Evolutionary conservation across 2,888 invertebrate genomes (phyloP).

Genomic region (Lithosia quadra): DNA sequence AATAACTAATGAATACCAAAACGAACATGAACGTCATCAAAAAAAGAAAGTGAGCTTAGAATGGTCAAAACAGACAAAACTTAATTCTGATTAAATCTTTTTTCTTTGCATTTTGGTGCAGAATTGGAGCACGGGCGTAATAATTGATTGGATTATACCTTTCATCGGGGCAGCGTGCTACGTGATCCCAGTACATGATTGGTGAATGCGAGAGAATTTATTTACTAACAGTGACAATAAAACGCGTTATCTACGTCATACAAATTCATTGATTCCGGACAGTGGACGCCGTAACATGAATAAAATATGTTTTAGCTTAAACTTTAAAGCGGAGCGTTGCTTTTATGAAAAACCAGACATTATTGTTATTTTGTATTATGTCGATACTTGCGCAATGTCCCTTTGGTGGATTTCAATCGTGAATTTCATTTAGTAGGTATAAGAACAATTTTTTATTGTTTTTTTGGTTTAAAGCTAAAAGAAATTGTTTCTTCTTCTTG

Average conservation of each 20-base stretch:
- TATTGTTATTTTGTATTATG: not conserved
- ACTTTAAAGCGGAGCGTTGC: slow-evolving; percentile 56
- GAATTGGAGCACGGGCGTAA: slow-evolving; percentile 75
- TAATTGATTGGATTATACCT: slow-evolving; percentile 85
- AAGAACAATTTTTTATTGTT: not conserved
- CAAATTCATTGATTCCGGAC: slow-evolving; percentile 70
- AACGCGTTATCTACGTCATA: slow-evolving; percentile 72
- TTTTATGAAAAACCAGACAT: slow-evolving; percentile 30
- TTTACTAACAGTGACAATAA: slow-evolving; percentile 78
- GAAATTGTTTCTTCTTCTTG: too few species aligned
- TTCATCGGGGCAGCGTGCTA: slow-evolving; percentile 64
- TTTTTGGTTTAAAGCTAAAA: not conserved
- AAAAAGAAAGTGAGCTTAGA: slow-evolving; percentile 23
- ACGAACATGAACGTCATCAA: not conserved
- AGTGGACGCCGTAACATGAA: slow-evolving; percentile 62
- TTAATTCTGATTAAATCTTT: slow-evolving; percentile 65
- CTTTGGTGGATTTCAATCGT: not conserved
- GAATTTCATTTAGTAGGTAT: not conserved
- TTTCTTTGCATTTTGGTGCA: slow-evolving; percentile 69
- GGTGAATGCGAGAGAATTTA: slow-evolving; percentile 72
- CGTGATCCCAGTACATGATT: slow-evolving; percentile 81
- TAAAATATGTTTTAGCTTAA: slow-evolving; percentile 67
- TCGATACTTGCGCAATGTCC: slow-evolving; percentile 13
- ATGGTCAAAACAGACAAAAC: slow-evolving; percentile 21
- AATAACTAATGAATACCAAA: slow-evolving; percentile 17